Conservation (phyloP, 2,888 invertebrate genomes). For the Pollenia griseotomentosa region DNA sequence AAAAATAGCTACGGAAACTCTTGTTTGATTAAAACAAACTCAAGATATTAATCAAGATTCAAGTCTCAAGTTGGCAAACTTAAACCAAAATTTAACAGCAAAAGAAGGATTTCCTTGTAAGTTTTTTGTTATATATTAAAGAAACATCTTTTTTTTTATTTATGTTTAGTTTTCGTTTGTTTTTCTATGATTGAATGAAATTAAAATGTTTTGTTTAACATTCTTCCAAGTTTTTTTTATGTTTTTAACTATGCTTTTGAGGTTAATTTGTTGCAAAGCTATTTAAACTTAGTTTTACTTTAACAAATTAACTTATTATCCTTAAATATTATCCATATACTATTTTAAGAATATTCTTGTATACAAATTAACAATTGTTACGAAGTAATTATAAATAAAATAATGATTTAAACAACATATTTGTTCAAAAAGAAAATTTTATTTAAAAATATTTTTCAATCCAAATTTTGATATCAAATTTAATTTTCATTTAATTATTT, state of each 20-base stretch:
- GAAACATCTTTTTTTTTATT: slow-evolving; percentile 36
- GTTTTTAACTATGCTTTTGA: slow-evolving; percentile 23
- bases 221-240: slow-evolving; percentile 14
- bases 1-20: slow-evolving; percentile 52
- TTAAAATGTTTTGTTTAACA: neutral
- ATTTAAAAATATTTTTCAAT: too few species aligned
- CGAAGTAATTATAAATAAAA: slow-evolving; percentile 34
- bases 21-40: slow-evolving; percentile 18
- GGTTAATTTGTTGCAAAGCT: slow-evolving; percentile 51
- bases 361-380: slow-evolving; percentile 37
- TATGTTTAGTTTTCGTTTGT: slow-evolving; percentile 8
- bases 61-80: slow-evolving; percentile 18
- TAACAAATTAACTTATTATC: slow-evolving; percentile 44
- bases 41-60: slow-evolving; percentile 6
- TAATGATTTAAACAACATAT: slow-evolving; percentile 17
- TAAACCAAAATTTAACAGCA: neutral
- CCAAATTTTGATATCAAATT: too few species aligned
- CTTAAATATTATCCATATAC: neutral
- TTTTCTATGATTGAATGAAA: neutral
- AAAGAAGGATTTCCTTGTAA: slow-evolving; percentile 51
- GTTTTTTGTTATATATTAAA: slow-evolving; percentile 52
- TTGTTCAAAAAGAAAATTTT: too few species aligned
- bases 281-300: slow-evolving; percentile 6
- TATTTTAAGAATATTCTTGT: slow-evolving; percentile 41
- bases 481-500: too few species aligned